Base-by-base conservation (phyloP, 2,888 invertebrate genomes). In the Molorchus minor region DNA sequence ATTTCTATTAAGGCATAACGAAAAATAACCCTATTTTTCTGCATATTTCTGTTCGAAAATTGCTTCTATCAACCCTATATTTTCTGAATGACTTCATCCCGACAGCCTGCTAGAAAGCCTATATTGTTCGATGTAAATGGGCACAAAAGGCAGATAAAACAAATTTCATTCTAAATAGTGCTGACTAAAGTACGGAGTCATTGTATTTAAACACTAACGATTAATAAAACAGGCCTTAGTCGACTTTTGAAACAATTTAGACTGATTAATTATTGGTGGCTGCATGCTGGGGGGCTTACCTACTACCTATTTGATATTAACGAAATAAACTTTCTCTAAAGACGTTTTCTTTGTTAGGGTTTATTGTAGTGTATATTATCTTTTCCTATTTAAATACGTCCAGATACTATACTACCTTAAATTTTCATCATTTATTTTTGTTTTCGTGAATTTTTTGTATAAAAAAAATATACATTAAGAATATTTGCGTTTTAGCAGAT, bases 301-400 rank as follows among this genome's bases (percentile, higher is more conserved):
- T n/a, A n/a, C n/a, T n/a, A n/a, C n/a, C n/a, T n/a, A n/a, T n/a
- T n/a, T n/a, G n/a, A n/a, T n/a, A n/a, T n/a, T n/a, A n/a, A n/a
- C n/a, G n/a, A n/a, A n/a, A n/a, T n/a, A n/a, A n/a, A n/a, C n/a
- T n/a, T n/a, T n/a, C n/a, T n/a, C n/a, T n/a, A n/a, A n/a, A n/a
- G n/a, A n/a, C n/a, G n/a, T n/a, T n/a, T n/a, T n/a, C n/a, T 36
- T 16, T 20, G 3, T 17, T 49, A 15, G 15, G 25, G 12, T 36
- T 15, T 35, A 20, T 49, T 49, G 49, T 49, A 25, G 38, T n/a
- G 38, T 17, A 19, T 49, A 38, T n/a, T n/a, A n/a, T n/a, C n/a
- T n/a, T n/a, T n/a, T n/a, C n/a, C n/a, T n/a, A n/a, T n/a, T n/a
- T n/a, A n/a, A n/a, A n/a, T n/a, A n/a, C n/a, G n/a, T n/a, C n/a